A percentile compares a stretch with the other conserved stretches of the same genome.
Conservation (phyloP, 2,888 invertebrate species). For the Dermolepida albohirtum region DNA sequence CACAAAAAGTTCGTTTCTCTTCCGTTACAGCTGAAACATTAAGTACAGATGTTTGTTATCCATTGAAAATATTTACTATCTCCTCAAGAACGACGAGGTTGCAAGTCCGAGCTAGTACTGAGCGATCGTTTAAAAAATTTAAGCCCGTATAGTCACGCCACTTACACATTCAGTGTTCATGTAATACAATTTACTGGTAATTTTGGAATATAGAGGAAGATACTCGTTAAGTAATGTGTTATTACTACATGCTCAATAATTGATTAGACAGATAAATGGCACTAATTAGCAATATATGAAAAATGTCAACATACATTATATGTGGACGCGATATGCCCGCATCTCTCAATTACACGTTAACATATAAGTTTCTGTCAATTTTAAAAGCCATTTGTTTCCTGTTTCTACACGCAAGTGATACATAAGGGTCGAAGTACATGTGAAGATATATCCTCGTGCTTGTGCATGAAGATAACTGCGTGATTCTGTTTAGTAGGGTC, state of each 20-base stretch:
- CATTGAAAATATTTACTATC: constrained; percentile 28
- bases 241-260: neutral
- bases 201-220: no score
- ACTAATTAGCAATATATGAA: neutral
- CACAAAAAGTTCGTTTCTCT: constrained; percentile 38
- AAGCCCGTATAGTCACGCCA: no score
- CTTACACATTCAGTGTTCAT: no score
- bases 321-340: constrained; percentile 6
- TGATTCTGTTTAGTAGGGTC: neutral
- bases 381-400: constrained; percentile 6
- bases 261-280: neutral
- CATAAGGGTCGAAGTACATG: neutral
- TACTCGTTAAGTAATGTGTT: no score
- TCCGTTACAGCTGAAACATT: constrained; percentile 40
- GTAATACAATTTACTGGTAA: no score
- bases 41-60: constrained; percentile 37
- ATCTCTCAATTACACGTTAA: constrained; percentile 28
- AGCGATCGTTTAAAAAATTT: no score
- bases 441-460: neutral
- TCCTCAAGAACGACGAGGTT: constrained; percentile 8
- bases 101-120: no score
- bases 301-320: constrained; percentile 4
- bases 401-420: neutral
- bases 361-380: neutral
- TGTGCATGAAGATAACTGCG: neutral